These are phyloP conservation scores for Girardinus metallicus DNA, from an alignment of 2,797 vertebrate species.

Conservation along the genomic window DNA sequence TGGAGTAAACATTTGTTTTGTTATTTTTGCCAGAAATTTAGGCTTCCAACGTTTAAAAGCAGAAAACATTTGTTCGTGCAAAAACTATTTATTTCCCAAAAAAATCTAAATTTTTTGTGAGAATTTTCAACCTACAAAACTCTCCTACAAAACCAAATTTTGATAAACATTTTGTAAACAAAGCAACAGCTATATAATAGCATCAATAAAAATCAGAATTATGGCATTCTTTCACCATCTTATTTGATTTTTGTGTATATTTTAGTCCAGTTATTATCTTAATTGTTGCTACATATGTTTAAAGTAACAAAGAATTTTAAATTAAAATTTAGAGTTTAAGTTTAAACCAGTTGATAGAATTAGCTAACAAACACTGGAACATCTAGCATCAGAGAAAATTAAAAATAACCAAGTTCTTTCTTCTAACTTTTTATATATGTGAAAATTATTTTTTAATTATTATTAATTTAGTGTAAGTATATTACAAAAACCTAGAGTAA, in stretches of 20 bases:
- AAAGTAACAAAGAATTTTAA: no score
- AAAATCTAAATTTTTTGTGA: not conserved
- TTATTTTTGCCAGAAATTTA: not conserved
- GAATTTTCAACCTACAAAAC: not conserved
- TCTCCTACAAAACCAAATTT: not conserved
- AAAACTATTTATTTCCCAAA: not conserved
- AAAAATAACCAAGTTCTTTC: not conserved
- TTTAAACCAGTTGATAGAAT: no score
- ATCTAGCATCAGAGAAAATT: not conserved
- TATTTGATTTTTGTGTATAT: not conserved
- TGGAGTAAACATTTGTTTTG: not conserved
- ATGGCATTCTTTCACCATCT: not conserved
- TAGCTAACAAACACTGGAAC: no score
- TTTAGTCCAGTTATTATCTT: not conserved
- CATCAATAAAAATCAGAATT: not conserved
- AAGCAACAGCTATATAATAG: not conserved
- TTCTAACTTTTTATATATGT: not conserved
- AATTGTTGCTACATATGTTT: no score
- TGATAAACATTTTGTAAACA: not conserved
- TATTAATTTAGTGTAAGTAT: no score
- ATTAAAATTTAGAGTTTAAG: no score
- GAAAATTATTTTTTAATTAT: no score
- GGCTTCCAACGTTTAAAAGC: not conserved
- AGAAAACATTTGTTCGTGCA: not conserved
- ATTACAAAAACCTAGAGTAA: not conserved